Evolutionary conservation across 2,113 vertebrate genomes (phyloP), one percentile per base, ranked within the genome.

Genomic region (Pseudonaja textilis): DNA sequence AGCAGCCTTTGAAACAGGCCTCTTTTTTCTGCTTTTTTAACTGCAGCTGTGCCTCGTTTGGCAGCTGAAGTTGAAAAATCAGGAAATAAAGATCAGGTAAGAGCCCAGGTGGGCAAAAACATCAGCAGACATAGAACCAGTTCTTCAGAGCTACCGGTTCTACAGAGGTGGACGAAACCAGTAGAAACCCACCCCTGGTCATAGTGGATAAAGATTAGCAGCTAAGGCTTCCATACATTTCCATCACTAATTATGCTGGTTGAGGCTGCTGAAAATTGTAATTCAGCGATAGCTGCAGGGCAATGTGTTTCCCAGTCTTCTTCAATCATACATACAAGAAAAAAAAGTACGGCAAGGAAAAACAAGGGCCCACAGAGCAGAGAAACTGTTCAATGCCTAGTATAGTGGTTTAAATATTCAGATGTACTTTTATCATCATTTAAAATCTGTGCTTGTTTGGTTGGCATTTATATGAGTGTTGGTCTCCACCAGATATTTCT

Each of bases 401-500:
- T 18, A 18, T 18, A 74, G 14, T 74, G n/a, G 64, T 69, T 74
- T 74, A 74, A 74, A 34, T 34, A 34, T 74, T n/a, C 18, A n/a
- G 12, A 18, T 74, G 14, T 74, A 74, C 1, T 74, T 74, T 5
- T 74, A 74, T 74, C 64, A n/a, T 54, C 34, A 90, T 61, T 26
- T 55, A 69, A 26, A 56, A 22, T 2, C 18, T 50, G 39, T 23
- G 29, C n/a, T 34, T 69, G 29, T n/a, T 64, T 64, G 26, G 34
- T 74, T 34, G 64, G 64, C 29, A 18, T 34, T 74, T 34, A 74
- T 74, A 74, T 18, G n/a, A 74, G 2, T 74, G 64, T n/a, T 14
- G 61, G 1, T 29, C 14, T 20, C n/a, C 26, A 93, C 64, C 47
- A 45, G 85, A 50, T 45, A 10, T 92, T 94, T 94, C 92, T 74